Conservation (phyloP, 2,797 vertebrate genomes). For the Argentina silus region DNA sequence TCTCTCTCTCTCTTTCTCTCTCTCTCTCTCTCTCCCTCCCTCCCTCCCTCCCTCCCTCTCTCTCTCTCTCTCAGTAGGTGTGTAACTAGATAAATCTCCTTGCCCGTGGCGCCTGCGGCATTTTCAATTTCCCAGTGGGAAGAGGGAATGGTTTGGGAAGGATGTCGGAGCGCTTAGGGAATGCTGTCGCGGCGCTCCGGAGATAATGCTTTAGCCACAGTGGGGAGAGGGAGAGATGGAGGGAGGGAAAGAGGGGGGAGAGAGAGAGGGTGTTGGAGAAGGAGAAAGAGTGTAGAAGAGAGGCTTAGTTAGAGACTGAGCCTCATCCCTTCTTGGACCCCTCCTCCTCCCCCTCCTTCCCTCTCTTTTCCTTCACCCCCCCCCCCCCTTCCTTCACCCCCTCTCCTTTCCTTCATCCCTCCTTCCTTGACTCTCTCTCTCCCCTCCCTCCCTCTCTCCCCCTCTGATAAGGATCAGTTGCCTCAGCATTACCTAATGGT, state of each 20-base stretch:
- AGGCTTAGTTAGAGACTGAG: conserved; percentile 28
- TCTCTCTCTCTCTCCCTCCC: neutral
- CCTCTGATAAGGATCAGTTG: conserved; percentile 11
- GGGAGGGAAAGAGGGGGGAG: conserved; percentile 73
- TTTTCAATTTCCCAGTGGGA: conserved; percentile 76
- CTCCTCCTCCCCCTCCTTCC: conserved; percentile 79
- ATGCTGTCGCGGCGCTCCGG: conserved; percentile 66
- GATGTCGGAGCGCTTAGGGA: conserved; percentile 73
- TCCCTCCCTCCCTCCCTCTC: neutral
- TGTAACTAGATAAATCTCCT: conserved; percentile 77
- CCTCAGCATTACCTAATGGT: conserved; percentile 15
- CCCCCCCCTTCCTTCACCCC: neutral
- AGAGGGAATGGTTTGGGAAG: conserved; percentile 65
- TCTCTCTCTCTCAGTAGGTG: conserved; percentile 60
- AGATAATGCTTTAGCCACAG: conserved; percentile 77
- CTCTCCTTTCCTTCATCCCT: neutral
- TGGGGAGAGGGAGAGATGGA: conserved; percentile 40
- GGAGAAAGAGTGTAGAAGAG: no score
- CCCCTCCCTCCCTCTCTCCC: neutral
- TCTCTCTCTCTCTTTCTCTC: neutral
- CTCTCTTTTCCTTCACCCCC: conserved; percentile 85
- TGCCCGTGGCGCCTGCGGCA: conserved; percentile 73
- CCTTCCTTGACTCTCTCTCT: neutral
- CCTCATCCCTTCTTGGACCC: neutral
- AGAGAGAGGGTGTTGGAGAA: conserved; percentile 46